Conservation (phyloP, 2,888 invertebrate species). For the Hemicrepidius hirtus region DNA sequence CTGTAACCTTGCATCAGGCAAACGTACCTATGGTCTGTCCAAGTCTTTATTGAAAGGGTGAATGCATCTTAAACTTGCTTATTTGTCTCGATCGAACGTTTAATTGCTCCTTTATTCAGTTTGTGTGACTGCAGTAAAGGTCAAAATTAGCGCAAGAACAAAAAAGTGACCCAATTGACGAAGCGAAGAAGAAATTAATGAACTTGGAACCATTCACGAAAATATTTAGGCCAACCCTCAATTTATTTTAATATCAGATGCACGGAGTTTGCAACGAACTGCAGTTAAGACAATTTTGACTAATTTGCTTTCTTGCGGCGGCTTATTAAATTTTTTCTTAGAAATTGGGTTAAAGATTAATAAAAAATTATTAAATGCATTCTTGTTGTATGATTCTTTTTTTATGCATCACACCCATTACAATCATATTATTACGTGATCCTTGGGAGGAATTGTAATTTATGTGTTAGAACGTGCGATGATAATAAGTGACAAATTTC, state of each 20-base stretch:
- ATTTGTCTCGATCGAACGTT: conserved; percentile 45
- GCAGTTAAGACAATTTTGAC: conserved; percentile 45
- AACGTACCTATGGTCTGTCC: conserved; percentile 42
- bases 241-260: conserved; percentile 23
- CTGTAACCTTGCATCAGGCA: conserved; percentile 46
- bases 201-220: background rate
- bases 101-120: conserved; percentile 39
- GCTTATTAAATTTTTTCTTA: conserved; percentile 31
- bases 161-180: conserved; percentile 1
- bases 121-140: conserved; percentile 30
- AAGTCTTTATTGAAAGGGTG: conserved; percentile 46
- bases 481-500: conserved; percentile 22
- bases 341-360: conserved; percentile 30
- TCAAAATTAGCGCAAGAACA: conserved; percentile 24
- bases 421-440: background rate
- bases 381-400: background rate
- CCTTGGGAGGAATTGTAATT: background rate
- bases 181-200: conserved; percentile 1
- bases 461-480: background rate
- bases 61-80: conserved; percentile 45
- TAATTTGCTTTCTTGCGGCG: conserved; percentile 30
- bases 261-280: conserved; percentile 28
- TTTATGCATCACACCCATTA: background rate
- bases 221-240: conserved; percentile 42
- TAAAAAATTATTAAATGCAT: background rate